Base-by-base conservation (phyloP, 2,797 vertebrate species). In the Sebastes hubbsi region DNA sequence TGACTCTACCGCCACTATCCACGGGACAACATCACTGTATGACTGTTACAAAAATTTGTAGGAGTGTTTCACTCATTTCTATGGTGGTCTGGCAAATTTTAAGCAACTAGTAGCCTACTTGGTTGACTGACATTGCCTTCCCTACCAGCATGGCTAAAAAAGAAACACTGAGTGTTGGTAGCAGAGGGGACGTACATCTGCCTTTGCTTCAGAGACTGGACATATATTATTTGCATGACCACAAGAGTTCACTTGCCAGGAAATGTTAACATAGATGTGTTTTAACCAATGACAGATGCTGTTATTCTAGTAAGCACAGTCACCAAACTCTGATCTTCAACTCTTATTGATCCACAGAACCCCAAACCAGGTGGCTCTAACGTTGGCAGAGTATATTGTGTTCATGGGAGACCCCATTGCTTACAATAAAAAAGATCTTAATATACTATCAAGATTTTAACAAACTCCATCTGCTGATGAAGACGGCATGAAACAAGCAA, bases 101-200 rank as follows among this genome's bases (percentile, higher is more conserved):
- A 42, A 66, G 18, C 22, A 10, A 64, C 25, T 58, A 42, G 6
- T 24, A 29, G 27, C 54, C 12, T 13, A 56, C 59, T 3, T 5
- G 3, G 13, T 58, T 20, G 29, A 70, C 32, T 14, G 29, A 60
- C 29, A 27, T 8, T 14, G 24, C 18, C 32, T 29, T 56, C 61
- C 49, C 32, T 11, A 56, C 52, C 52, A 30, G 36, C 36, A 29
- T 54, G 60, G 46, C 72, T 25, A 58, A 58, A 65, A 46, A 46
- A 54, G 58, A 73, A 75, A 70, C 66, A 36, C 24, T 75, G 65
- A 56, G 62, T 66, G 54, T 52, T 42, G 67, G 29, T 32, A 63
- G 8, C 9, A 76, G 54, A 61, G 6, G 22, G 32, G 55, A 71
- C 16, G 16, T 1, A 46, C 42, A 20, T 10, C 49, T 52, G 49